Conservation (phyloP, 1,140 invertebrate species). For the Vollenhovia emeryi region DNA sequence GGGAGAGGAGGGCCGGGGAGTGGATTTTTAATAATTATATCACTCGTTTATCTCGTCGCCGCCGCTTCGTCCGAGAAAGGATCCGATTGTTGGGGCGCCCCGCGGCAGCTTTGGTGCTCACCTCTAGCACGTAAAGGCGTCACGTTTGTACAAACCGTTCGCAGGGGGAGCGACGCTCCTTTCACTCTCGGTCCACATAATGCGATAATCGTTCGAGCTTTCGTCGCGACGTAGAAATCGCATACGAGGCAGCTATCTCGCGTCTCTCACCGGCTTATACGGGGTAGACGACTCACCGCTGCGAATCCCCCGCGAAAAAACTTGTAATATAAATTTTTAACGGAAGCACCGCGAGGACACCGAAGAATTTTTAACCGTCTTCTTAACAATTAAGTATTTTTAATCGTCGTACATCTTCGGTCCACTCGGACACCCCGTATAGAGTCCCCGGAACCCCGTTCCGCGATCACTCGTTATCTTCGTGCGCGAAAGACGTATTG, state of each 20-base stretch:
- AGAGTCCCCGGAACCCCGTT: neutral
- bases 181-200: slow-evolving; percentile 11
- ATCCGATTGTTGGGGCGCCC: slow-evolving; percentile 57
- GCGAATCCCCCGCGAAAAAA: neutral
- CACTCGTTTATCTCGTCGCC: neutral
- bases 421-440: neutral
- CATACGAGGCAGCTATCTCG: neutral
- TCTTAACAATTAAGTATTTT: slow-evolving; percentile 11
- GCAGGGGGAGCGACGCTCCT: neutral
- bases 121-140: neutral
- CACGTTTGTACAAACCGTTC: slow-evolving; percentile 43
- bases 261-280: neutral
- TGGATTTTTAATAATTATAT: neutral
- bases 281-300: slow-evolving; percentile 4
- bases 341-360: neutral
- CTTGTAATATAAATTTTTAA: slow-evolving; percentile 30
- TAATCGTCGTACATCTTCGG: neutral
- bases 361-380: neutral
- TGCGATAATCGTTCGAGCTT: slow-evolving; percentile 9
- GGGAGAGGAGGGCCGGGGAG: neutral
- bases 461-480: neutral
- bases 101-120: slow-evolving; percentile 29
- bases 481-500: neutral
- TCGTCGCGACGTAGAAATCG: neutral
- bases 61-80: slow-evolving; percentile 10